Evolutionary conservation across 2,113 vertebrate species (phyloP), one percentile per base, ranked within the genome.

Genomic region (Seriola aureovittata): DNA sequence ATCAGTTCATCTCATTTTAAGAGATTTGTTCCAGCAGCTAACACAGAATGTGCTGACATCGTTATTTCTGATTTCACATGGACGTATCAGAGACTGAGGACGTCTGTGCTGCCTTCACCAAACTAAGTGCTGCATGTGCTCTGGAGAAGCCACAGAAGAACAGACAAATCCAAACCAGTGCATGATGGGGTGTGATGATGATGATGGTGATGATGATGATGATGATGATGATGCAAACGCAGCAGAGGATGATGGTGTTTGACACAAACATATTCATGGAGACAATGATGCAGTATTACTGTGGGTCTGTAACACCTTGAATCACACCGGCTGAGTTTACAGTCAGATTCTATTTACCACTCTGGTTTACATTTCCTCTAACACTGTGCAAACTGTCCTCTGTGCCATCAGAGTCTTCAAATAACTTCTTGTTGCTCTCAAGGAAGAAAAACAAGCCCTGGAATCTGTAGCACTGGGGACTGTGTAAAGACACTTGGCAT

Each of bases 271-370:
- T 58, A 75, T 63, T 74, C 23, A 44, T 13, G 13, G 59, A 84
- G 91, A 91, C 64, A 91, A 90, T 84, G 50, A 91, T 93, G 91
- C 91, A 93, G 91, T 82, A 86, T 89, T 62, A 75, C 36, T 50
- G 0, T n/a, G 60, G 23, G 63, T 80, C 77, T 75, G n/a, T 66
- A 16, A 78, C 42, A 73, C 59, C 66, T 46, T 50, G 29, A 29
- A 29, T 29, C 29, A 29, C 29, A 29, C 29, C 29, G 29, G 29
- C 29, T 2, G 2, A 2, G 29, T 29, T 29, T 29, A 29, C 29
- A 29, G 29, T 29, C 29, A 29, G 29, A 29, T 29, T 29, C 29
- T 64, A 62, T 72, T 85, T 79, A 71, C 54, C 12, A 66, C 74
- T 89, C n/a, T 23, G 40, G 38, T 85, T 85, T 80, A 73, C 55